Percentiles rank a stretch among this genome's conserved stretches.
Conservation (phyloP, 2,113 vertebrate genomes). For the Puffinus mauretanicus region DNA sequence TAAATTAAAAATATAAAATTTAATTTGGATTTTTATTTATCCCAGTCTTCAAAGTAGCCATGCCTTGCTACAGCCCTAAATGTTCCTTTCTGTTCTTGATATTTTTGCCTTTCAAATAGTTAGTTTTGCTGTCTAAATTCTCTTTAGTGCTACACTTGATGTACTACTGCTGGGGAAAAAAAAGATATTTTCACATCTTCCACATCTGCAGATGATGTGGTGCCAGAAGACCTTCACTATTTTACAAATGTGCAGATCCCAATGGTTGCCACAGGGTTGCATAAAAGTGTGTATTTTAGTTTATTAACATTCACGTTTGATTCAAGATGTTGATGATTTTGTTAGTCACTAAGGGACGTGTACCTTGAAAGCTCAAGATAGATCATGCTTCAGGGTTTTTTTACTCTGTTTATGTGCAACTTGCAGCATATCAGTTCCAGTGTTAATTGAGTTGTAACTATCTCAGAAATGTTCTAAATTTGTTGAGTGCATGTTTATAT, state of each 20-base stretch:
- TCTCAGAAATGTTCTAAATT: neutral
- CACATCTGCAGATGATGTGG: conserved; percentile 18
- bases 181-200: conserved; percentile 55
- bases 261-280: neutral
- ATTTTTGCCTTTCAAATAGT: neutral
- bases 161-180: conserved; percentile 14
- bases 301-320: conserved; percentile 13
- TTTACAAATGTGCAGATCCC: neutral
- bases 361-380: neutral
- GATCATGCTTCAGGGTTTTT: neutral
- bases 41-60: neutral
- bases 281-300: neutral
- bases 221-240: conserved; percentile 21
- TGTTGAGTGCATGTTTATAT: neutral
- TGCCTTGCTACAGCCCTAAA: neutral
- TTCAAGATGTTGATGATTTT: conserved; percentile 31
- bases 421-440: neutral
- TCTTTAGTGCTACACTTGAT: neutral
- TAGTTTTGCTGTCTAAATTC: neutral
- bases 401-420: neutral
- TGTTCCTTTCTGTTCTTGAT: neutral
- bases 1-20: neutral
- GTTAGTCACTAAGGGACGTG: neutral
- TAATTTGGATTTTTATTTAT: neutral
- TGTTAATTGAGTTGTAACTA: neutral